These are phyloP conservation scores for Penaeus monodon DNA, from an alignment of 2,888 invertebrate genomes.

Conservation along the genomic window DNA sequence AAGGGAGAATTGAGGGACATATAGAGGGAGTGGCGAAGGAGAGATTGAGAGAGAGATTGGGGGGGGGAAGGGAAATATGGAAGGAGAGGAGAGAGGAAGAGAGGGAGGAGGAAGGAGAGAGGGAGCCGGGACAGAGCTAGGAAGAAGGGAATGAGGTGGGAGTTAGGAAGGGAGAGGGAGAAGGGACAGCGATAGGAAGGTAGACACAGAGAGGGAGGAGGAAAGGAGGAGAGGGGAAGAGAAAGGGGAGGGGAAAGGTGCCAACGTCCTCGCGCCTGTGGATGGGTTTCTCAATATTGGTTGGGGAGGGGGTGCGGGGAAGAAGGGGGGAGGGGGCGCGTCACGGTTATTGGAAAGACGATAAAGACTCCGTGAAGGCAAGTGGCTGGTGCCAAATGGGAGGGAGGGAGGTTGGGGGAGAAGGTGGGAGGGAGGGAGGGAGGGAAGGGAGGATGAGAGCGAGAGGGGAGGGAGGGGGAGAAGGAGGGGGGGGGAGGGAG, in stretches of 20 bases:
- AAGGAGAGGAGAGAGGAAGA: not conserved
- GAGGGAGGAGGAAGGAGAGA: not conserved
- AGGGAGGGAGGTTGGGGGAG: not conserved
- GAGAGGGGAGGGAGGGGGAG: not conserved
- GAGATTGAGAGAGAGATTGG: not conserved
- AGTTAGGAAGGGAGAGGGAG: not conserved
- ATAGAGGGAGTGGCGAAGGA: not conserved
- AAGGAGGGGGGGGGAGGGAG: not conserved
- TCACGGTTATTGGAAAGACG: slow-evolving; percentile 48
- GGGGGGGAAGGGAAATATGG: not conserved
- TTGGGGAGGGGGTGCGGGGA: not conserved
- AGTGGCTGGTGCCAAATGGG: too few relatives aligned
- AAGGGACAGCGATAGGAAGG: not conserved
- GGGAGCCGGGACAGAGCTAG: not conserved
- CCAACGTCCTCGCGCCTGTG: too few relatives aligned
- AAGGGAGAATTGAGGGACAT: too few relatives aligned
- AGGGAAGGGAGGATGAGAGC: not conserved
- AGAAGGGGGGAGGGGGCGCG: slow-evolving; percentile 6
- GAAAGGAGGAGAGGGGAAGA: not conserved
- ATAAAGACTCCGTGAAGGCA: slow-evolving; percentile 33
- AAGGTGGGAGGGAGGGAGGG: not conserved
- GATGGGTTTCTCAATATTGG: slow-evolving; percentile 15
- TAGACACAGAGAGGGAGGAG: not conserved
- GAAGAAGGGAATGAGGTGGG: not conserved
- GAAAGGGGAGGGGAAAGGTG: not conserved